Percentiles rank a stretch among this genome's conserved stretches.
These are phyloP conservation scores for Mimumesa dahlbomi DNA, from an alignment of 2,888 invertebrate species.

Conservation along the genomic window DNA sequence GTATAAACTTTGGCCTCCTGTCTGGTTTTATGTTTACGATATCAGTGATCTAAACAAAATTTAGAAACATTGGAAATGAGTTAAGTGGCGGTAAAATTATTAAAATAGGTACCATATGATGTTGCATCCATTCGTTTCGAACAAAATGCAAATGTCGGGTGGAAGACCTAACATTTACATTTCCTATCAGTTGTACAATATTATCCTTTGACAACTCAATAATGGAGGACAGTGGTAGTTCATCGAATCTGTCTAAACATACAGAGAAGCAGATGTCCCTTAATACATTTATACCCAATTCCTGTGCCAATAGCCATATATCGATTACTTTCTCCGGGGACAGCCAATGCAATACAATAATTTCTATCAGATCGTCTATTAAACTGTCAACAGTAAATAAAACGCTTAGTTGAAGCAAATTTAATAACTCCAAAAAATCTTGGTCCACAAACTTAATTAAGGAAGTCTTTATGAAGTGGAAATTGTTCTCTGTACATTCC, in stretches of 20 bases:
- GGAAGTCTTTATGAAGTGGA: slow-evolving; percentile 53
- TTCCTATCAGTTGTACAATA: slow-evolving; percentile 63
- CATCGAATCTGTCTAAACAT: slow-evolving; percentile 69
- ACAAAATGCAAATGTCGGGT: slow-evolving; percentile 31
- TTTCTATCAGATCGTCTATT: slow-evolving; percentile 61
- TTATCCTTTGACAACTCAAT: slow-evolving; percentile 38
- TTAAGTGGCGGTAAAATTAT: background rate
- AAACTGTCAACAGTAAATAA: slow-evolving; percentile 68
- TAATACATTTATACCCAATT: slow-evolving; percentile 61
- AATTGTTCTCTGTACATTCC: slow-evolving; percentile 18
- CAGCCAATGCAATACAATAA: slow-evolving; percentile 64
- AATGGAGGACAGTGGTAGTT: slow-evolving; percentile 57
- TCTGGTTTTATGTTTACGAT: background rate
- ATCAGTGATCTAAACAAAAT: slow-evolving; percentile 8
- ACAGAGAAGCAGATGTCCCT: slow-evolving; percentile 60
- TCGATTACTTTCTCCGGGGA: slow-evolving; percentile 61
- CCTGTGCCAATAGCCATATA: slow-evolving; percentile 67
- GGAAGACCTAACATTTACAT: slow-evolving; percentile 60
- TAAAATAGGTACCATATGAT: slow-evolving; percentile 22
- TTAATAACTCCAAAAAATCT: slow-evolving; percentile 55
- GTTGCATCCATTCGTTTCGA: slow-evolving; percentile 49
- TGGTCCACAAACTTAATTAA: slow-evolving; percentile 59
- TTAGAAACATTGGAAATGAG: background rate
- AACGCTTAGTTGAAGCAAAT: slow-evolving; percentile 69
- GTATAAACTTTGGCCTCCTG: slow-evolving; percentile 39